Percentiles rank a stretch among this genome's conserved stretches.
These are phyloP conservation scores for Peromyscus aztecus DNA, from an alignment of 2,797 vertebrate species.

Conservation along the genomic window DNA sequence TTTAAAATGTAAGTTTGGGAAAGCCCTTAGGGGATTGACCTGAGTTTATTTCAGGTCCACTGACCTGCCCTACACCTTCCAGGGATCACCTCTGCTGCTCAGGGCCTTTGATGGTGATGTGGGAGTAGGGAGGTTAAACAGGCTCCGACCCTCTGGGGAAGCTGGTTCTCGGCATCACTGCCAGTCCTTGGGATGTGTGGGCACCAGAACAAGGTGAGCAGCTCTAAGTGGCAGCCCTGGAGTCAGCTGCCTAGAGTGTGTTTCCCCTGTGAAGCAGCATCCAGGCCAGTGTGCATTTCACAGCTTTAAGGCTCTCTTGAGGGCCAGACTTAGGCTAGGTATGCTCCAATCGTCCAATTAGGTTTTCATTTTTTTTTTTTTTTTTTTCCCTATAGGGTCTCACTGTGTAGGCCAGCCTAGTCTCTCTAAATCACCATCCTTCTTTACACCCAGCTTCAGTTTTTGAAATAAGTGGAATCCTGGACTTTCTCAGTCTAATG, in stretches of 20 bases:
- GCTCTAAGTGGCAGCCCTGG: not conserved
- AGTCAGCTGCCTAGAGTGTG: not conserved
- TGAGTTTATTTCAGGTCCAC: not conserved
- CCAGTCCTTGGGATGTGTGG: not conserved
- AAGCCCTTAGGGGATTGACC: not conserved
- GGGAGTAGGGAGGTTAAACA: not conserved
- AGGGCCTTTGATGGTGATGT: not conserved
- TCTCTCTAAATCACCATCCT: no score
- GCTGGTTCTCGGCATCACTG: not conserved
- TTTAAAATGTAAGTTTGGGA: not conserved
- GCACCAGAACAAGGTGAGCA: not conserved
- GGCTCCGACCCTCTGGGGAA: not conserved
- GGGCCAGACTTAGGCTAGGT: not conserved
- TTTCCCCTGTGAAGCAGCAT: not conserved
- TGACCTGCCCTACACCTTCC: not conserved
- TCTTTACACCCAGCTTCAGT: not conserved
- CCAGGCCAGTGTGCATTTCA: not conserved
- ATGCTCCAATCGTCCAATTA: not conserved
- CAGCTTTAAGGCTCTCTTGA: not conserved
- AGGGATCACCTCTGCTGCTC: not conserved
- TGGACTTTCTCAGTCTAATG: not conserved
- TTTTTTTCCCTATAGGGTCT: no score
- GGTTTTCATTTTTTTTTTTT: not conserved
- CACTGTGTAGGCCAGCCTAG: not conserved
- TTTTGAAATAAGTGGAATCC: constrained; percentile 20